A percentile compares a stretch with the other conserved stretches of the same genome.
These are phyloP conservation scores for Coracias cyanogaster DNA, from an alignment of 2,797 vertebrate species.

Conservation along the genomic window DNA sequence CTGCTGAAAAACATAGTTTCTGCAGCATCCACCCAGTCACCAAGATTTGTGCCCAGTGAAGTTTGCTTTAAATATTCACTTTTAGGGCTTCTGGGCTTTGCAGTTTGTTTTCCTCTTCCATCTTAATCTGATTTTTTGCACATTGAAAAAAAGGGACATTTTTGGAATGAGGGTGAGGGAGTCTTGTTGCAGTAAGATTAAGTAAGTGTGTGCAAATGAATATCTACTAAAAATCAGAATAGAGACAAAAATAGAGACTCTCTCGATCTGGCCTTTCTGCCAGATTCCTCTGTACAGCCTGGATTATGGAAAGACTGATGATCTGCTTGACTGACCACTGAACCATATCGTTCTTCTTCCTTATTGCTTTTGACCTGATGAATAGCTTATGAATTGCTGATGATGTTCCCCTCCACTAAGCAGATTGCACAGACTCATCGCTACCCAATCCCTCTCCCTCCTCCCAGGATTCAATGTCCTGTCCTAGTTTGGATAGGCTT, in stretches of 20 bases:
- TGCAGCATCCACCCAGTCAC: neutral
- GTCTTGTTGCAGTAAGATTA: neutral
- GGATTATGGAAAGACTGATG: conserved; percentile 31
- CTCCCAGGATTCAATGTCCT: neutral
- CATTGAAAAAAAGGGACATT: neutral
- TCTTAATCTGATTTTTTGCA: neutral
- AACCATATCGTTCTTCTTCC: neutral
- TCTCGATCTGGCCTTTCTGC: neutral
- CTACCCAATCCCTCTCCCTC: neutral
- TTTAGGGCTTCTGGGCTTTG: neutral
- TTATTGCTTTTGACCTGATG: conserved; percentile 18
- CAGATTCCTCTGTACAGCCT: neutral
- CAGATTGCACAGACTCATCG: neutral
- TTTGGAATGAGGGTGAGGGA: neutral
- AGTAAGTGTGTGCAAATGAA: neutral
- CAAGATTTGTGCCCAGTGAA: neutral
- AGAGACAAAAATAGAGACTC: neutral
- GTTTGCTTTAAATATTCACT: neutral
- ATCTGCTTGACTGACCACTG: conserved; percentile 2
- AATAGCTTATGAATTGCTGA: conserved; percentile 11
- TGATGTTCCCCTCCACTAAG: neutral
- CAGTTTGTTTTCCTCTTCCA: neutral
- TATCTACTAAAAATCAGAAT: conserved; percentile 12
- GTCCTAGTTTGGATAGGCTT: neutral
- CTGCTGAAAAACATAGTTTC: neutral